Evolutionary conservation across 2,888 invertebrate species (phyloP), one percentile per base, ranked within the genome.

Genomic region (Caenorhabditis drosophilae): DNA sequence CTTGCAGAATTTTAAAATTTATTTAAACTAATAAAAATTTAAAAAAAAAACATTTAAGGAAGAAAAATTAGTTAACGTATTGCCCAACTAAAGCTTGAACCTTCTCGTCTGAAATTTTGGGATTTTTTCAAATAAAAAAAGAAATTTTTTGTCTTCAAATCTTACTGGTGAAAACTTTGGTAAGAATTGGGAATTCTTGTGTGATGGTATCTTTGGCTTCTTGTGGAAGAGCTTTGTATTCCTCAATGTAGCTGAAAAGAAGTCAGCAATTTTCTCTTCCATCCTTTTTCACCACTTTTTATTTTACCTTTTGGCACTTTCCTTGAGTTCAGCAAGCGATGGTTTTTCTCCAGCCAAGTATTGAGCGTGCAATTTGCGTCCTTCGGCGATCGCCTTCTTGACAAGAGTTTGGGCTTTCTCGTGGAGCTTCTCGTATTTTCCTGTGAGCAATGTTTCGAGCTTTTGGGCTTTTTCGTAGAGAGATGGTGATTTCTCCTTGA

Each of bases 171-270:
- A 79, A 61, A 56, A 80, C 62, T 45, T 56, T 59, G 66, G 80
- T 75, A 58, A 80, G 71, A 61, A 81, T 77, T 53, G 80, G 80
- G 78, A 81, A 68, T 49, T 78, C 50, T 20, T 36, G 45, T 61
- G 71, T 59, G 76, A 73, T 73, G 49, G 77, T 52, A 46, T 44
- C 69, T 71, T 81, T 80, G 59, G 79, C 71, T 16, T 64, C 77
- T 1, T 75, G 73, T 44, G 73, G 63, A 22, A 80, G 72, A 1
- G 61, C 71, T 64, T 80, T 62, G 75, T 70, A 80, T 35, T 62
- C 62, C 31, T 50, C 62, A 51, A 70, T 58, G 60, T 74, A 54
- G n/a, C n/a, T n/a, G n/a, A n/a, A n/a, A n/a, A n/a, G n/a, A n/a
- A n/a, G n/a, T n/a, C n/a, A n/a, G n/a, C n/a, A n/a, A n/a, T n/a